These are phyloP conservation scores for Creontiades dilutus DNA, from an alignment of 2,888 invertebrate genomes.

Conservation along the genomic window DNA sequence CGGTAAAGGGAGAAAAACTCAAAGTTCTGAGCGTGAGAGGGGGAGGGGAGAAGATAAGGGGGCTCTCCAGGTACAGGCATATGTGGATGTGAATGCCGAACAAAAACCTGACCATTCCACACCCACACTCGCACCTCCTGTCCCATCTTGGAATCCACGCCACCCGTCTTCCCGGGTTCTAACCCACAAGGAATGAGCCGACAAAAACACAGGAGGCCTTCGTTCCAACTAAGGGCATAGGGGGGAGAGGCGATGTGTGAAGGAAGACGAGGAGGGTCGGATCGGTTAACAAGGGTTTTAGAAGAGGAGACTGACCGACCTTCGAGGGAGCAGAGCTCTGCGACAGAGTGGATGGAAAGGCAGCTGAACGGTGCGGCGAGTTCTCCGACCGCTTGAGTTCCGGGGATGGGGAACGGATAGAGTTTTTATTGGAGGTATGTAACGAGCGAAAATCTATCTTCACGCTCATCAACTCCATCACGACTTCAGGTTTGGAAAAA, in stretches of 20 bases:
- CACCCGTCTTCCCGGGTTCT: neutral
- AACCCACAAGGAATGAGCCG: neutral
- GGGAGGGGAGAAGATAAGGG: neutral
- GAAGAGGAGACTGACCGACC: constrained; percentile 23
- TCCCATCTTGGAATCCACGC: constrained; percentile 1
- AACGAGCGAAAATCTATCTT: no score
- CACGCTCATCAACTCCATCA: no score
- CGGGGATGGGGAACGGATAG: no score
- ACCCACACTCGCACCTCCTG: constrained; percentile 56
- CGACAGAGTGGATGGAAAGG: no score
- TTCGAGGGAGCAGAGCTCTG: neutral
- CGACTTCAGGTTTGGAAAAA: no score
- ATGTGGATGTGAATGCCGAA: constrained; percentile 30
- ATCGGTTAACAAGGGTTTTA: constrained; percentile 8
- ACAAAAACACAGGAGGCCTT: constrained; percentile 10
- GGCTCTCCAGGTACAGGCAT: neutral
- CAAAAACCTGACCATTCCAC: constrained; percentile 61
- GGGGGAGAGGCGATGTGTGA: neutral
- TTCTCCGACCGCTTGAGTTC: no score
- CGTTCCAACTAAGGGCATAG: neutral
- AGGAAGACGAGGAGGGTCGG: neutral
- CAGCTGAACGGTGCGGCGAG: no score
- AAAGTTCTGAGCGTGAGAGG: no score
- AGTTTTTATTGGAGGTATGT: no score
- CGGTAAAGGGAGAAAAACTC: neutral